Base-by-base conservation (phyloP, 2,888 invertebrate genomes). In the Calliopum simillimum region DNA sequence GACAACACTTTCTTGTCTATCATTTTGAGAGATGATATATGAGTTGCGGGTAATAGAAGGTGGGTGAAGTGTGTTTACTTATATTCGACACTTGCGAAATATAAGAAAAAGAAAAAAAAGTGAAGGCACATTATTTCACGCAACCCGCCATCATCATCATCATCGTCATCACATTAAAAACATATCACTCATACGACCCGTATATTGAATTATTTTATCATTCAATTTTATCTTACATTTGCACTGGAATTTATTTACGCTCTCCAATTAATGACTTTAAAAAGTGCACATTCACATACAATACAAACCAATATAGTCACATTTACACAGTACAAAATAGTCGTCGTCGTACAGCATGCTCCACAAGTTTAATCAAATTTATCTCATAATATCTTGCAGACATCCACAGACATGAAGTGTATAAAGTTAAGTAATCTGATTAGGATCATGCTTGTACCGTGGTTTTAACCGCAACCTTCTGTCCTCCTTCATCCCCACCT, bases 341-440 rank as follows among this genome's bases (percentile, higher is more conserved):
- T 8, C 8, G 8, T 33, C 33, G 33, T 33, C 33, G 33, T 8
- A 33, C 33, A 33, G 8, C 8, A 33, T 33, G 65, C 70, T 69
- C 81, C 81, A 76, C 82, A 79, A 79, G 76, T 79, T 80, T 83
- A 82, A 83, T 83, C 82, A 80, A 83, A 82, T 83, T 81, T 75
- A 79, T 80, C 79, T 78, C 80, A 79, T 81, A 82, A 82, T 81
- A 78, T 80, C 79, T 80, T 79, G 76, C 79, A 82, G 81, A 81
- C 81, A 80, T 77, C 78, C 69, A 71, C 73, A 75, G 74, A 76
- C 74, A 76, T 73, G 74, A 74, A 76, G 76, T 78, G 77, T 72
- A 79, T 78, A 79, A 82, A 82, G 81, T 83, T 82, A 80, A 81
- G 78, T 79, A 83, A 83, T 83, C 81, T 80, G 76, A 82, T 83